phyloP scores from a whole-genome alignment of 2,113 vertebrate species.

The Otus sunia region DNA sequence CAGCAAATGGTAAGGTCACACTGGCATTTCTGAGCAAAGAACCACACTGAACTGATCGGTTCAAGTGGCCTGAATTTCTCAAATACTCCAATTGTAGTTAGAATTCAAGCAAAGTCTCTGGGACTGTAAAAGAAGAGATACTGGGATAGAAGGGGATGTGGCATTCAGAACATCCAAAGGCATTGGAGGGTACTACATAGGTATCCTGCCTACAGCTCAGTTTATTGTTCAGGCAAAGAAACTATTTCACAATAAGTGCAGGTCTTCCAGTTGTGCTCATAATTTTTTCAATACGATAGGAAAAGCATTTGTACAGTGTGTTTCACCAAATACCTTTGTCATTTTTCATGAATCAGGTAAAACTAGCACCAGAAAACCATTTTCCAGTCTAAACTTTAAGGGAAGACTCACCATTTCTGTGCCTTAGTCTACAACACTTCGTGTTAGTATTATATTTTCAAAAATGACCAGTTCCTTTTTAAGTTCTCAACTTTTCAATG shows the following conservation, averaged over 20 bases:
- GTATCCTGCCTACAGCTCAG: not conserved
- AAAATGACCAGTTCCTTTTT: not conserved
- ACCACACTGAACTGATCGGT: not conserved
- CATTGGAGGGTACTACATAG: not conserved
- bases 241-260: conserved; percentile 11
- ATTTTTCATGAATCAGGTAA: conserved; percentile 2
- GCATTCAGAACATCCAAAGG: not conserved
- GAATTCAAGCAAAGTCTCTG: not conserved
- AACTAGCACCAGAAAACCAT: not conserved
- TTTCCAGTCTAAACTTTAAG: not conserved
- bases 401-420: not conserved
- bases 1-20: conserved; percentile 61
- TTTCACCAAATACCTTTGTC: not conserved
- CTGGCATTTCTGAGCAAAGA: conserved; percentile 46
- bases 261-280: conserved; percentile 2
- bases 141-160: not conserved
- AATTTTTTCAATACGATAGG: not conserved
- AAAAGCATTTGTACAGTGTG: conserved; percentile 6
- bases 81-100: not conserved
- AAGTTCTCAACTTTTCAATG: not conserved
- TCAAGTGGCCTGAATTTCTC: not conserved
- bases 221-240: conserved; percentile 1
- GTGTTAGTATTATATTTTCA: not conserved
- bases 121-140: not conserved
- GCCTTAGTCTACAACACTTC: not conserved